Conservation (phyloP, 2,113 vertebrate species). For the Illadopsis cleaveri region DNA sequence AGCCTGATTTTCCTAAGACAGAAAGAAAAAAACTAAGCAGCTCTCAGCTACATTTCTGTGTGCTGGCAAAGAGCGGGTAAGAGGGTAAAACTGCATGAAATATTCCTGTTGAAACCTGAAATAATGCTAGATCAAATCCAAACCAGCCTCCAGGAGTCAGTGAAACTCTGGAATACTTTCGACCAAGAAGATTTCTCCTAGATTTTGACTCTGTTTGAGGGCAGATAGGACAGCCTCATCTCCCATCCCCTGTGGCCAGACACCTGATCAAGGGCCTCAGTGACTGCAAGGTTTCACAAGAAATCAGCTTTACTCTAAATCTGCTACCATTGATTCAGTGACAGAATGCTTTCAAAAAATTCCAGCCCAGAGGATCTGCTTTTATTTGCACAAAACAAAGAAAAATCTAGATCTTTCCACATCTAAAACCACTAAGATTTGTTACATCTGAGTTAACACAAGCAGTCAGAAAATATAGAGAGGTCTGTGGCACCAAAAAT, state of each 20-base stretch:
- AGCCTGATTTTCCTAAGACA: not conserved
- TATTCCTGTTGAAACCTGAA: not conserved
- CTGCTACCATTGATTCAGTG: not conserved
- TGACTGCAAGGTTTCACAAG: not conserved
- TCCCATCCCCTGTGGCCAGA: not conserved
- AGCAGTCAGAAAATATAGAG: not conserved
- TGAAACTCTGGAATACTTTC: not conserved
- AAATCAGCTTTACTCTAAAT: not conserved
- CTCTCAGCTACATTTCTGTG: not conserved
- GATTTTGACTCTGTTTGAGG: not conserved
- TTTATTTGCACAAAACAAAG: not conserved
- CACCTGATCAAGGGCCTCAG: not conserved
- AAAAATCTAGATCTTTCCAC: not conserved
- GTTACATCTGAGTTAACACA: not conserved
- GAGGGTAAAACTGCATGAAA: not conserved
- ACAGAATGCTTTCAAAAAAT: not conserved
- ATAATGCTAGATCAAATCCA: not conserved
- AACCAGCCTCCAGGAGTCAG: not conserved
- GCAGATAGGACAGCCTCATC: not conserved
- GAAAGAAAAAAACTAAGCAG: not conserved
- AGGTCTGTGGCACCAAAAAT: not conserved
- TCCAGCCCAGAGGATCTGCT: not conserved
- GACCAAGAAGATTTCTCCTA: not conserved
- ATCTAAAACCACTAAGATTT: not conserved
- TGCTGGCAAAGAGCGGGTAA: not conserved